A percentile compares a stretch with the other conserved stretches of the same genome.
These are phyloP conservation scores for Platysternon megacephalum DNA, from an alignment of 2,113 vertebrate genomes.

Conservation along the genomic window DNA sequence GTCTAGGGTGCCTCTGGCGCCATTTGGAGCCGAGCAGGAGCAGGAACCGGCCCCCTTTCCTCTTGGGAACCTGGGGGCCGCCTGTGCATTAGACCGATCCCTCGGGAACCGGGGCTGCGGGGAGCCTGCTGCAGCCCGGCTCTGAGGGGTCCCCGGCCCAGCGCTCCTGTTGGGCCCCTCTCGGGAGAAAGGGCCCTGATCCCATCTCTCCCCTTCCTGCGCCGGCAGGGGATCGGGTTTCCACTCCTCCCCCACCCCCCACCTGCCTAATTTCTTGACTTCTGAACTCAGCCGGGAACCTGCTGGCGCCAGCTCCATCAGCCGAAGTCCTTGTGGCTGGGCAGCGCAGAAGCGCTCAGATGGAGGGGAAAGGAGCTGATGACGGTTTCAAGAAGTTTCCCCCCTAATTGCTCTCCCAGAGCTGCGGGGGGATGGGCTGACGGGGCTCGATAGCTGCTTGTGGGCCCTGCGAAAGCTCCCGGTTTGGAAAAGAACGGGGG, in stretches of 20 bases:
- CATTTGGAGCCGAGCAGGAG: too few relatives aligned
- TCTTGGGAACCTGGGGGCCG: too few relatives aligned
- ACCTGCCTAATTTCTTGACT: slow-evolving; percentile 78
- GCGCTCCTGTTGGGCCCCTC: not conserved
- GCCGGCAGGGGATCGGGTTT: slow-evolving; percentile 64
- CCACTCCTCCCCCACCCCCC: slow-evolving; percentile 18
- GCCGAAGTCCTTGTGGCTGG: slow-evolving; percentile 78
- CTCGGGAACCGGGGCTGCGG: too few relatives aligned
- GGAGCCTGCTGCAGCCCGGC: too few relatives aligned
- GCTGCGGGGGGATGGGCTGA: slow-evolving; percentile 17
- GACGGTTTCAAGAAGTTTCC: not conserved
- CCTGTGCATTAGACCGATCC: too few relatives aligned
- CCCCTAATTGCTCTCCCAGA: not conserved
- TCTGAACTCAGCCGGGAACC: slow-evolving; percentile 80
- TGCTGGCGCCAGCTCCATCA: slow-evolving; percentile 85
- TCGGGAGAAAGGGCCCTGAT: not conserved
- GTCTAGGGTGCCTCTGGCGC: too few relatives aligned
- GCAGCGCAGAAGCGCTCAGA: slow-evolving; percentile 2
- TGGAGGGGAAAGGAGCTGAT: slow-evolving; percentile 52
- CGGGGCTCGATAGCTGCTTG: too few relatives aligned
- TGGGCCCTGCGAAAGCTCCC: not conserved
- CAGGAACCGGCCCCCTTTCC: too few relatives aligned
- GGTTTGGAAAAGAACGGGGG: too few relatives aligned
- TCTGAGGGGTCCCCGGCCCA: too few relatives aligned
- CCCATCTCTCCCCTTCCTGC: not conserved